Evolutionary conservation across 1,140 invertebrate species (phyloP).

Genomic region (Drosophila mauritiana): DNA sequence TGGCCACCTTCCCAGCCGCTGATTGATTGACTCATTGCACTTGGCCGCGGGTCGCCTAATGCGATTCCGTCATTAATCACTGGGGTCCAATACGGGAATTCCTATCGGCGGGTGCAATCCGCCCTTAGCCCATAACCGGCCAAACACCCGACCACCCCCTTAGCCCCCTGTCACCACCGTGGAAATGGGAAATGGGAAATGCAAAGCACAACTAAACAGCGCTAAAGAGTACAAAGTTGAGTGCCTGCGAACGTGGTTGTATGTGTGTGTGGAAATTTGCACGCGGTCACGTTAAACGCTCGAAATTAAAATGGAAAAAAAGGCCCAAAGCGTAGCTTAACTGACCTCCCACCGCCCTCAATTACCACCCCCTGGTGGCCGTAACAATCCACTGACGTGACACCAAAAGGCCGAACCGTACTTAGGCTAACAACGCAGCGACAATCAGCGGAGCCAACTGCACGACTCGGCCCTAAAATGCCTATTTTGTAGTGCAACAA

Average conservation of each 20-base stretch:
- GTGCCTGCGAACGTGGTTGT: constrained; percentile 5
- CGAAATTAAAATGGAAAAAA: constrained; percentile 50
- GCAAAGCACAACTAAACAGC: constrained; percentile 74
- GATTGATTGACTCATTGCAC: constrained; percentile 57
- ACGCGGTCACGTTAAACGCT: constrained; percentile 71
- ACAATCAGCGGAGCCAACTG: constrained; percentile 28
- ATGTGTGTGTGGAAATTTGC: constrained; percentile 47
- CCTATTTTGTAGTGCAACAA: constrained; percentile 60
- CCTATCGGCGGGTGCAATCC: constrained; percentile 7
- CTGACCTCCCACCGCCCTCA: background rate
- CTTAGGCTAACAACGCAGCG: constrained; percentile 63
- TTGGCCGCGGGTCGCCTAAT: constrained; percentile 39
- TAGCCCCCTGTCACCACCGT: background rate
- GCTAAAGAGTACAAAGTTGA: constrained; percentile 78
- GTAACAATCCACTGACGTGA: constrained; percentile 66
- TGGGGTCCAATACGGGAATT: background rate
- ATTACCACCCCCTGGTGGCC: constrained; percentile 9
- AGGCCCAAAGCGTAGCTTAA: constrained; percentile 3
- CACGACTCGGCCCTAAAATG: constrained; percentile 45
- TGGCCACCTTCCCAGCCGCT: constrained; percentile 16
- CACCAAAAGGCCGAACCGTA: constrained; percentile 74
- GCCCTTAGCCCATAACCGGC: constrained; percentile 6
- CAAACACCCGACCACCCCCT: background rate
- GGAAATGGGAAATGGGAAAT: constrained; percentile 10
- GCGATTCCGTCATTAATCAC: constrained; percentile 59